phyloP scores from a whole-genome alignment of 2,888 invertebrate species.

The Rhynchonema sp. region DNA sequence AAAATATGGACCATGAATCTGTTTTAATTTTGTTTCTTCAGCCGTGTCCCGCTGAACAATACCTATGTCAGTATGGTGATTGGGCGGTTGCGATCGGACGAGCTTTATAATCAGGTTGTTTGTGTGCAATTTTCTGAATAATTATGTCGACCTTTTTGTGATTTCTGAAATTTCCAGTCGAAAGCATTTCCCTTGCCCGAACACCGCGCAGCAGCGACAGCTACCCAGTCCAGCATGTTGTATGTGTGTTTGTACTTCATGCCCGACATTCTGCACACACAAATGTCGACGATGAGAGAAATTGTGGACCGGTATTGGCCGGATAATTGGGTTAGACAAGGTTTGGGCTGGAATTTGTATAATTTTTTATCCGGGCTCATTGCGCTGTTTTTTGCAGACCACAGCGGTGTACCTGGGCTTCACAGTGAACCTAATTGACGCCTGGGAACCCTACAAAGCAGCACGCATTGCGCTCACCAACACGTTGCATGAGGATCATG shows the following conservation, averaged over 20 bases:
- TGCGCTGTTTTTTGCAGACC: constrained; percentile 40
- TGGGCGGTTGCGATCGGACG: constrained; percentile 73
- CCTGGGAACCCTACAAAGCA: constrained; percentile 83
- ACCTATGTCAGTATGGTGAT: constrained; percentile 64
- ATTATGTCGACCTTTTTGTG: neutral
- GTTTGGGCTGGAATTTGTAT: no score
- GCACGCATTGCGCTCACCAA: constrained; percentile 68
- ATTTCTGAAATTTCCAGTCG: constrained; percentile 19
- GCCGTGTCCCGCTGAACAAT: constrained; percentile 54
- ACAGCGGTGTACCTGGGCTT: constrained; percentile 87
- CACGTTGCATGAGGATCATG: constrained; percentile 51
- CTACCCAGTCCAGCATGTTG: constrained; percentile 77
- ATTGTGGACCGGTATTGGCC: constrained; percentile 92
- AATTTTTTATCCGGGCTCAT: no score
- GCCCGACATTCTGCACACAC: constrained; percentile 54
- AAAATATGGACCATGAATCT: no score
- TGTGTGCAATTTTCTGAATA: neutral
- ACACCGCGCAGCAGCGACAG: constrained; percentile 72
- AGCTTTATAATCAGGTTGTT: constrained; percentile 78
- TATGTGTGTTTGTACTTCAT: constrained; percentile 78
- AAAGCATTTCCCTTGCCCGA: constrained; percentile 70
- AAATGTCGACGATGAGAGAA: constrained; percentile 82
- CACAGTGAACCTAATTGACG: constrained; percentile 69
- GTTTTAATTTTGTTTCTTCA: no score
- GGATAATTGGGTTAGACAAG: constrained; percentile 72